Conservation (phyloP, 2,888 invertebrate genomes). For the Nebria salina region DNA sequence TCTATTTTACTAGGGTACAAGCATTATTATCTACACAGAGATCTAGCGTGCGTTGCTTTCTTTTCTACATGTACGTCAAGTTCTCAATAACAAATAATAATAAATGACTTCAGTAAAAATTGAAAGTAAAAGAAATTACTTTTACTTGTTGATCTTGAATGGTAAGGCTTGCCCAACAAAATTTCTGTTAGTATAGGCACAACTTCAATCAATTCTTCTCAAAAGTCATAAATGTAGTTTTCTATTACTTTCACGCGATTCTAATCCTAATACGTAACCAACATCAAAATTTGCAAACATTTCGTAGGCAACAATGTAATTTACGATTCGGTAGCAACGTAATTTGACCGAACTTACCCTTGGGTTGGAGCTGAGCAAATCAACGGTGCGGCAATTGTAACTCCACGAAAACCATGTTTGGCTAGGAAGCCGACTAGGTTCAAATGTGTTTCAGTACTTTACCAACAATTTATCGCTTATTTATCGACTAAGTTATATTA, state of each 20-base stretch:
- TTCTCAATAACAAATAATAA: not conserved
- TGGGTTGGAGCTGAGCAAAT: not conserved
- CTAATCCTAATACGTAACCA: not conserved
- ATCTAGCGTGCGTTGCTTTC: not conserved
- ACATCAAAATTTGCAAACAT: not conserved
- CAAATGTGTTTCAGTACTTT: not conserved
- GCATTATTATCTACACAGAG: constrained; percentile 12
- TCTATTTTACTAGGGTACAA: constrained; percentile 32
- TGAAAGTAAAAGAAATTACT: constrained; percentile 44
- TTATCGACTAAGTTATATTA: not conserved
- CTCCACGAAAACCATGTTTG: constrained; percentile 1
- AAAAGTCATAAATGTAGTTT: not conserved
- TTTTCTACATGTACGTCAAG: constrained; percentile 11
- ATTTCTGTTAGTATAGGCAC: not conserved
- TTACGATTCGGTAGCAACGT: not conserved
- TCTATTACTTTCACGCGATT: not conserved
- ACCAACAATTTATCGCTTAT: not conserved
- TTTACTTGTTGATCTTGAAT: constrained; percentile 38
- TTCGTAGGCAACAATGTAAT: not conserved
- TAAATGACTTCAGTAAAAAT: constrained; percentile 32
- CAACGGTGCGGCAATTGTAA: not conserved
- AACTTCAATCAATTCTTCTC: constrained; percentile 19
- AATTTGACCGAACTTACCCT: not conserved
- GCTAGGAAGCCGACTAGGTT: not conserved
- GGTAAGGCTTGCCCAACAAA: constrained; percentile 4